Conservation (phyloP, 2,797 vertebrate genomes). For the Acrossocheilus wenchowensis region DNA sequence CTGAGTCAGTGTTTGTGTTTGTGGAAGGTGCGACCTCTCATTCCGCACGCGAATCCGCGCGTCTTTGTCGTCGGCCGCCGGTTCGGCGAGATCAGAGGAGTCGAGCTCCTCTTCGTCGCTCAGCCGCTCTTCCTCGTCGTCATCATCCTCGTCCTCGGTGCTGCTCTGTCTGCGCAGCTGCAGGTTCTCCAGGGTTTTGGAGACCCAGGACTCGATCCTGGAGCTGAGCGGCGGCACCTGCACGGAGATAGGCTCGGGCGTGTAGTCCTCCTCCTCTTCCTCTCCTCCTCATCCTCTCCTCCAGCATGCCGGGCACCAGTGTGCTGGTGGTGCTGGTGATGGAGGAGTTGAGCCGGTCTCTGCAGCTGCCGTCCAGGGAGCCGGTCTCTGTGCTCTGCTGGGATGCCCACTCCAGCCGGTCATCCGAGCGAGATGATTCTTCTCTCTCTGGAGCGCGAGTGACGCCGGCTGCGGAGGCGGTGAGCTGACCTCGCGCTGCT, state of each 20-base stretch:
- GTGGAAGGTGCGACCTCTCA: conserved; percentile 58
- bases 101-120: conserved; percentile 89
- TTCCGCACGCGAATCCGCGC: conserved; percentile 63
- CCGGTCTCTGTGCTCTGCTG: conserved; percentile 98
- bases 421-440: conserved; percentile 85
- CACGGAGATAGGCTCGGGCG: conserved; percentile 89
- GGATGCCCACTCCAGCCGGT: conserved; percentile 94
- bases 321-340: conserved; percentile 98
- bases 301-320: conserved; percentile 95
- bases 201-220: conserved; percentile 97
- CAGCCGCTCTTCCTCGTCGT: conserved; percentile 77
- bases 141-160: conserved; percentile 85
- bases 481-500: conserved; percentile 68
- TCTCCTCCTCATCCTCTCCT: conserved; percentile 92
- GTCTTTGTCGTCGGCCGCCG: conserved; percentile 73
- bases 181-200: conserved; percentile 95
- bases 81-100: conserved; percentile 78
- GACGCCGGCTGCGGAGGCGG: background rate
- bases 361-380: conserved; percentile 95
- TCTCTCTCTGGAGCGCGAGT: conserved; percentile 68
- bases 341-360: conserved; percentile 92
- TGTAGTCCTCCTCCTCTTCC: conserved; percentile 92
- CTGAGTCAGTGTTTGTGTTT: conserved; percentile 36
- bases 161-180: conserved; percentile 89
- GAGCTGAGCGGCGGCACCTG: conserved; percentile 85